These are phyloP conservation scores for Seira ritae DNA, from an alignment of 2,888 invertebrate genomes.

Conservation along the genomic window DNA sequence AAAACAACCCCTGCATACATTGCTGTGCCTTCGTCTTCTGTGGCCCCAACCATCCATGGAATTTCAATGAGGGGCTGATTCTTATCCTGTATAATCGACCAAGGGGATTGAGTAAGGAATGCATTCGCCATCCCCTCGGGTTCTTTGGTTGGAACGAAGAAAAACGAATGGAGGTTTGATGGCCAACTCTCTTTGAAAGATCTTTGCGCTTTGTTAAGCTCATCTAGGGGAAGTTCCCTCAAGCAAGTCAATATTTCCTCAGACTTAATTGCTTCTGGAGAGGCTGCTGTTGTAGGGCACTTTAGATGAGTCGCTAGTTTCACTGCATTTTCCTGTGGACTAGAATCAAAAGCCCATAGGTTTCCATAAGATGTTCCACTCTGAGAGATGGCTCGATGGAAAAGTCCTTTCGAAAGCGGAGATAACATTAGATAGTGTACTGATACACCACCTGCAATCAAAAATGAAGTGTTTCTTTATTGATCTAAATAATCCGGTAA, in stretches of 20 bases:
- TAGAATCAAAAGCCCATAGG: slow-evolving; percentile 29
- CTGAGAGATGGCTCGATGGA: slow-evolving; percentile 37
- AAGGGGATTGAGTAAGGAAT: background rate
- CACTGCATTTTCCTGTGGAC: slow-evolving; percentile 30
- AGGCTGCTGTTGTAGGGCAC: background rate
- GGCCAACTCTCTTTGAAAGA: slow-evolving; percentile 17
- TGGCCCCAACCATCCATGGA: slow-evolving; percentile 1
- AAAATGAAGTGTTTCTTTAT: too few relatives aligned
- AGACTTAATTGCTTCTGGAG: background rate
- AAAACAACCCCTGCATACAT: background rate
- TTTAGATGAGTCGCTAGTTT: slow-evolving; percentile 17
- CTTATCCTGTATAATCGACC: background rate
- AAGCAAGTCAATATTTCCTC: slow-evolving; percentile 33
- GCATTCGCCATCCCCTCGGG: background rate
- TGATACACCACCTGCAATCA: too few relatives aligned
- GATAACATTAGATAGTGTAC: slow-evolving; percentile 36
- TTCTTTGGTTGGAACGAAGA: background rate
- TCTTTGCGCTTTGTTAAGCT: slow-evolving; percentile 12
- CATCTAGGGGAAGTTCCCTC: background rate
- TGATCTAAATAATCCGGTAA: too few relatives aligned
- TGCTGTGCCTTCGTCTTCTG: background rate
- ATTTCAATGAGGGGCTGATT: background rate
- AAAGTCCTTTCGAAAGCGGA: slow-evolving; percentile 34
- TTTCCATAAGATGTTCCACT: slow-evolving; percentile 37
- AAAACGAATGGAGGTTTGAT: background rate